Base-by-base conservation (phyloP, 2,888 invertebrate species). In the Trissoscelio sp. region DNA sequence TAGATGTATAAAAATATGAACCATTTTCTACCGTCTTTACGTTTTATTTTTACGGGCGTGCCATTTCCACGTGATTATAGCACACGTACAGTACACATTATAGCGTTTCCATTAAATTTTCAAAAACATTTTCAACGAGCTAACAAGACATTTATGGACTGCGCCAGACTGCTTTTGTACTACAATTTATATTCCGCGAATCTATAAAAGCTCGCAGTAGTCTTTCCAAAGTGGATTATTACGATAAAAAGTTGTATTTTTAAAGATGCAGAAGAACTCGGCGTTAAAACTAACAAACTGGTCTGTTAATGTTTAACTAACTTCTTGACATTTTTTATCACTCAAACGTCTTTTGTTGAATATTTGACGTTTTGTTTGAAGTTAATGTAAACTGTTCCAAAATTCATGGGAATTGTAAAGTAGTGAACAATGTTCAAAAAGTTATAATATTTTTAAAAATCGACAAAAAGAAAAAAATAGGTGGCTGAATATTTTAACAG, bases 1-100 rank as follows among this genome's bases (percentile, higher is more conserved):
- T 66, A 58, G 66, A 57, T 66, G 58, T 75, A 75, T 66, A 66
- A 58, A 75, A 58, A 64, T 75, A 66, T 75, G 58, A 48, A 64
- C 58, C 39, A 67, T 57, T 46, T 66, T 48, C 58, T 46, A 18
- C 22, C 28, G 48, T 24, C 22, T 58, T 74, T 64, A 66, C 16
- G 57, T 62, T 46, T 58, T 42, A 58, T 58, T 67, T 75, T 77
- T 69, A 77, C 60, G 22, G 42, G 9, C 51, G 12, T n/a, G 37
- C 51, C 55, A 67, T 67, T 75, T 75, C 39, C 57, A 57, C 74
- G 66, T 74, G 46, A 66, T 66, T 64, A 57, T 73, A 31, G 48
- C 37, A 64, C 55, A 51, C 62, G 44, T 62, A 53, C 53, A 42
- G 22, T 3, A 58, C 53, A 44, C 42, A 53, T 53, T 62, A 53